Evolutionary conservation across 2,113 vertebrate genomes (phyloP), one percentile per base, ranked within the genome.

Genomic region (Geococcyx californianus): DNA sequence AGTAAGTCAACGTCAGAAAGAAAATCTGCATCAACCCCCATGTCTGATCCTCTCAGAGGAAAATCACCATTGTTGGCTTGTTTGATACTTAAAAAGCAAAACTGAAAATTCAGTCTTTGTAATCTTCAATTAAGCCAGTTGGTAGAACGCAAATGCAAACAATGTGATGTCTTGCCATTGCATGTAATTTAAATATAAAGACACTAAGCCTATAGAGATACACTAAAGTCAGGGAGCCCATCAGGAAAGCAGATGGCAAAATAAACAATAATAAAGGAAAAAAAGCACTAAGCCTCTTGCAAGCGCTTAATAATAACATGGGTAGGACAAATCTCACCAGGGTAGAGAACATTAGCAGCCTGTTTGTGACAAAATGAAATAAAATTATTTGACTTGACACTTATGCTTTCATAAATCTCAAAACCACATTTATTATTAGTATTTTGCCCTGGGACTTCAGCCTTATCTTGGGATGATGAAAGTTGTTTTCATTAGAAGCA

Each of bases 241-340:
- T 84, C 90, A 96, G 73, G 64, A 93, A 93, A 90, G 72, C 93
- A 97, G 95, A 96, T 96, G 93, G 94, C 82, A 96, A 93, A 92
- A 96, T 74, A 90, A 91, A 93, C 68, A 92, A 79, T 36, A 89
- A 89, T 45, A 78, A 3, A 6, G 77, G 2, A 33, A 87, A 89
- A 55, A 87, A 59, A 6, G 5, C 62, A 90, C 34, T 85, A 94
- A 95, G 90, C 63, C 75, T 86, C 67, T 90, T 90, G 34, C 68
- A 92, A 64, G 36, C 64, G 52, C 36, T 86, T 93, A 86, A 77
- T 59, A 79, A 82, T 80, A 67, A 86, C 78, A 66, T 15, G 72
- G 72, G 42, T 69, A 94, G 95, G 68, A 93, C 64, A 93, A 90
- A 94, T 93, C 90, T 86, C 92, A 84, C 59, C 51, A 74, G 75